Evolutionary conservation across 2,797 vertebrate genomes (phyloP).

Genomic region (Sebastes iracundus): DNA sequence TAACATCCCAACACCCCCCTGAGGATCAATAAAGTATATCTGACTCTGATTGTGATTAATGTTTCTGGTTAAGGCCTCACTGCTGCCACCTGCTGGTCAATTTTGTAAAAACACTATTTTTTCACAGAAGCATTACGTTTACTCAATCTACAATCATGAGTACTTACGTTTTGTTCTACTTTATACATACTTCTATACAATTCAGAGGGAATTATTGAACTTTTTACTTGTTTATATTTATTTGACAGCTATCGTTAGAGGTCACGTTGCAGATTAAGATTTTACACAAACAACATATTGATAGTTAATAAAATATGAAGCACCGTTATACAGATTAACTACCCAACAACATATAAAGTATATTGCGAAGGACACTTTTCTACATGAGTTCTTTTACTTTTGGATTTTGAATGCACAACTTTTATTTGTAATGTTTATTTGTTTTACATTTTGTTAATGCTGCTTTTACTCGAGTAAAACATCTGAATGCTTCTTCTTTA

Average conservation of each 20-base stretch:
- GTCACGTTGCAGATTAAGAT: background rate
- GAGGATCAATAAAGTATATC: too few species aligned
- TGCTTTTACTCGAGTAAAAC: background rate
- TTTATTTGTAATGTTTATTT: background rate
- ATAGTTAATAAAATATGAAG: background rate
- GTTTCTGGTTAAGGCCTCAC: background rate
- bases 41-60: background rate
- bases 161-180: background rate
- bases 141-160: background rate
- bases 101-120: background rate
- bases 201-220: background rate
- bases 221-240: background rate
- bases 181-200: background rate
- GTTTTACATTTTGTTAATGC: background rate
- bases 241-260: background rate
- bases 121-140: too few species aligned
- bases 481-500: background rate
- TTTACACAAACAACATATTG: background rate
- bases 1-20: too few species aligned
- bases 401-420: background rate
- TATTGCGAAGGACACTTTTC: background rate
- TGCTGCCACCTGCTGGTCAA: conserved; percentile 51
- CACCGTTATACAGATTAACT: background rate
- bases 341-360: background rate
- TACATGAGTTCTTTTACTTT: background rate